Base-by-base conservation (phyloP, 2,888 invertebrate species). In the Latrodectus hesperus region DNA sequence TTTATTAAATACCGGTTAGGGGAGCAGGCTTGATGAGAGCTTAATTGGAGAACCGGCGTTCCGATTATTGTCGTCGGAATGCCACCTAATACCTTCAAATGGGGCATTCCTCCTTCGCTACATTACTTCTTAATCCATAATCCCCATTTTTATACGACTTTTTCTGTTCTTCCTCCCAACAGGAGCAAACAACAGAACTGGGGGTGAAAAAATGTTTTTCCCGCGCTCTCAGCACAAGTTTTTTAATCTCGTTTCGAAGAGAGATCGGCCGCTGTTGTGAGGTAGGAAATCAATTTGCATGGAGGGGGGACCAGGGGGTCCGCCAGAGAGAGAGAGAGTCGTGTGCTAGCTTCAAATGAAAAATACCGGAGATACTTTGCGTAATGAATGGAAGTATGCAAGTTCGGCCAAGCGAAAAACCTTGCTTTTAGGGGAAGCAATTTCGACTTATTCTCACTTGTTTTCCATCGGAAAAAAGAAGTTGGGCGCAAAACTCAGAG, bases 361-460 rank as follows among this genome's bases (percentile, higher is more conserved):
- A 86, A 86, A 86, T 86, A 81, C 86, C 86, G 72, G 81, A 68
- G 86, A 86, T 86, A 86, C 76, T 86, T 86, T 86, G 81, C 86
- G 86, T 86, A 86, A 86, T 86, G 86, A 76, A 72, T 49, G 70
- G 53, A 86, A 86, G 86, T 86, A 86, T 86, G 81, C 86, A 80
- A 72, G 86, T 70, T 77, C 79, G 79, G 49, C 71, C 79, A 53
- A 64, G 86, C 80, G 80, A 65, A 86, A 86, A 86, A 86, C 75
- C 86, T 79, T 65, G 14, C 84, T 26, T 55, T 26, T 68, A 22
- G 38, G 16, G 9, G 26, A 55, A 60, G 67, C 65, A 84, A 78
- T 84, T 84, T 79, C 80, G 79, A 85, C 55, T 83, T 72, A 78
- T 70, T 14, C 17, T 26, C 22, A 22, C 22, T 22, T 22, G 22